These are phyloP conservation scores for Tanypteryx hageni DNA, from an alignment of 2,888 invertebrate species.

Conservation along the genomic window DNA sequence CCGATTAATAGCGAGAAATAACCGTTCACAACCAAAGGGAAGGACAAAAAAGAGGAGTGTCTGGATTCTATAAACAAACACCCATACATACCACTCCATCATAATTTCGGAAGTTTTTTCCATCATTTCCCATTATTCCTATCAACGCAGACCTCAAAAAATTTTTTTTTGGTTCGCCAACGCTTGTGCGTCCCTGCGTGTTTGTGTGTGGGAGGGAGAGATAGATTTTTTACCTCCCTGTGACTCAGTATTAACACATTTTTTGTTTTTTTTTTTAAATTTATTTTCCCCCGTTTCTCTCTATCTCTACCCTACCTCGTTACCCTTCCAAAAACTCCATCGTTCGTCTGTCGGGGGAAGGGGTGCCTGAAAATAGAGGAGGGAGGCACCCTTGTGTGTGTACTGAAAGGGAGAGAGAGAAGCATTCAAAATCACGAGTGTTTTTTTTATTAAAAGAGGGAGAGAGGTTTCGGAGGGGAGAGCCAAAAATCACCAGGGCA, in stretches of 20 bases:
- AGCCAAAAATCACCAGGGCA: slow-evolving; percentile 34
- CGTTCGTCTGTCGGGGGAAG: not conserved
- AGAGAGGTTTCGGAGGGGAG: slow-evolving; percentile 8
- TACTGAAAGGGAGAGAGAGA: not conserved
- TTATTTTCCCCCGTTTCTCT: slow-evolving; percentile 20
- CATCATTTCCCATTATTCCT: not conserved
- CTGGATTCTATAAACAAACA: not conserved
- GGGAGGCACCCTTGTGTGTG: slow-evolving; percentile 23
- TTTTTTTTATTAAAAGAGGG: not conserved
- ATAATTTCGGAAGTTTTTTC: not conserved
- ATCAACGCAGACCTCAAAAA: not conserved
- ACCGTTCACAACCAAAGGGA: not conserved
- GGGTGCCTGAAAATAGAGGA: not conserved
- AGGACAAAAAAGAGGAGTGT: not conserved
- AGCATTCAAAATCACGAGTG: slow-evolving; percentile 44
- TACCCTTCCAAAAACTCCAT: not conserved
- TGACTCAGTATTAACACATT: slow-evolving; percentile 47
- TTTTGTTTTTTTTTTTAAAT: not conserved
- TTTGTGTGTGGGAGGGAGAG: not conserved
- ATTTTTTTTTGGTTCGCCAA: slow-evolving; percentile 21
- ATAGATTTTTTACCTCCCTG: slow-evolving; percentile 14
- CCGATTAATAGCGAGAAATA: not conserved
- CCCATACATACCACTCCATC: not conserved
- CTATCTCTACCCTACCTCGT: not conserved
- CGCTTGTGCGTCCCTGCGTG: not conserved